Conservation (phyloP, 2,888 invertebrate genomes). For the Synergus laeviventris region DNA sequence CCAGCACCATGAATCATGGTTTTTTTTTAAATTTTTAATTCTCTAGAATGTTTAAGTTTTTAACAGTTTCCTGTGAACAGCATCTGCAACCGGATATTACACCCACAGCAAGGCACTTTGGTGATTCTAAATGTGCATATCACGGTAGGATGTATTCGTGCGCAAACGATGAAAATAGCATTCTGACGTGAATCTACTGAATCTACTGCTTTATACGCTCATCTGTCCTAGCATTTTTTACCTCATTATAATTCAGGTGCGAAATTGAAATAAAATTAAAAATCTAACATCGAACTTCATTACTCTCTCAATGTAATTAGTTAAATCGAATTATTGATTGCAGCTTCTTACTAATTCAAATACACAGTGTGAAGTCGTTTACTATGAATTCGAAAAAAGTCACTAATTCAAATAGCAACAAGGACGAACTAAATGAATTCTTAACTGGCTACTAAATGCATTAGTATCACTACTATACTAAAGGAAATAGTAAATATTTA, state of each 20-base stretch:
- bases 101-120: slow-evolving; percentile 53
- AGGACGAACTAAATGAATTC: no score
- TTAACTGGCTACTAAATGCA: no score
- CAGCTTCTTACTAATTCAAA: no score
- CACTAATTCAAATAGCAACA: no score
- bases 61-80: slow-evolving; percentile 39
- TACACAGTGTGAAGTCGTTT: no score
- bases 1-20: background rate
- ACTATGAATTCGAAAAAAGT: no score
- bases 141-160: slow-evolving; percentile 45
- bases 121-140: slow-evolving; percentile 28
- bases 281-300: no score
- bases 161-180: slow-evolving; percentile 49
- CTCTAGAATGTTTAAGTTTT: slow-evolving; percentile 2
- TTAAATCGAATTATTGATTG: no score
- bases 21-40: background rate
- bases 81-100: slow-evolving; percentile 42
- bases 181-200: slow-evolving; percentile 47
- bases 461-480: no score
- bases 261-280: no score
- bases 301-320: no score
- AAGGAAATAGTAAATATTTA: no score
- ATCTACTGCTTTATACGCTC: background rate
- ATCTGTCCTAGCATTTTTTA: background rate
- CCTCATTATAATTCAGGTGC: background rate